Conservation (phyloP, 2,797 vertebrate species). For the Natrix natrix region DNA sequence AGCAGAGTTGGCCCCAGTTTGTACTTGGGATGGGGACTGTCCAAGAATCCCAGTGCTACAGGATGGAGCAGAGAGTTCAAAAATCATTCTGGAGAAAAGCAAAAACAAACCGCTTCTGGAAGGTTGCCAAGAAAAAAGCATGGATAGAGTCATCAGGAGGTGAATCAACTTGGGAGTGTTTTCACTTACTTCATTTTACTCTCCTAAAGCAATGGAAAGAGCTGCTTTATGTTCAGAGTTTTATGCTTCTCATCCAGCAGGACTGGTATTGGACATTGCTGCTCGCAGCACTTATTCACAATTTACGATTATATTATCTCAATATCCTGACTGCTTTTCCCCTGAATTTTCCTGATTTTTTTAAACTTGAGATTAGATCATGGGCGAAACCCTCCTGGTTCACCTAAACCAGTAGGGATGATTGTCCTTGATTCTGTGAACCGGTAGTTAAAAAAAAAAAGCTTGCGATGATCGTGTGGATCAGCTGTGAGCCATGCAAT, state of each 20-base stretch:
- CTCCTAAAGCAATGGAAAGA: neutral
- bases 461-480: too few relatives aligned
- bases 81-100: neutral
- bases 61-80: neutral
- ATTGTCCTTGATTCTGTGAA: too few relatives aligned
- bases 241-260: neutral
- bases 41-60: neutral
- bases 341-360: neutral
- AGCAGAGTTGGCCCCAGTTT: neutral
- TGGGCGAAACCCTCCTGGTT: too few relatives aligned
- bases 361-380: neutral
- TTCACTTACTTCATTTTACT: neutral
- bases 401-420: too few relatives aligned
- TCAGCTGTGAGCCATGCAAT: too few relatives aligned
- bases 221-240: neutral
- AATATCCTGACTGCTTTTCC: neutral
- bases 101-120: neutral
- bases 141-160: neutral
- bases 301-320: neutral
- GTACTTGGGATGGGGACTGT: neutral
- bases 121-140: neutral
- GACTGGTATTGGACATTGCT: neutral
- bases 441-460: too few relatives aligned
- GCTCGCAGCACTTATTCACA: neutral
- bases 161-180: neutral